phyloP scores from a whole-genome alignment of 2,113 vertebrate species.

The Crotalus viridis region DNA sequence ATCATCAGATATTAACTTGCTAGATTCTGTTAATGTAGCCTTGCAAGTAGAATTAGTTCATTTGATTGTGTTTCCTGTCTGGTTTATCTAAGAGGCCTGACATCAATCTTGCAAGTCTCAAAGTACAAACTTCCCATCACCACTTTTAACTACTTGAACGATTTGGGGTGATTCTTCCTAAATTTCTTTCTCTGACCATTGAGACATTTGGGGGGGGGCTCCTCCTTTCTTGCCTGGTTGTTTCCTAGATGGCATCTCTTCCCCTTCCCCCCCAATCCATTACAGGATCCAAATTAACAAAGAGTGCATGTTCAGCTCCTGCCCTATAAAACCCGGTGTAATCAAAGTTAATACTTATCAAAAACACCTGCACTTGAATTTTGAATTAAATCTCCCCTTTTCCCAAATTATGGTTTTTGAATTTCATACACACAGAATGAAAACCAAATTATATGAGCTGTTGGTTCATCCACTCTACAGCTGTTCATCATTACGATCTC shows the following conservation, averaged over 20 bases:
- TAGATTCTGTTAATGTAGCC: background rate
- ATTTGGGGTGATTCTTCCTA: background rate
- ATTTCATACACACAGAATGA: background rate
- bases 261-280: background rate
- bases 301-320: background rate
- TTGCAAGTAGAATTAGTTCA: background rate
- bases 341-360: background rate
- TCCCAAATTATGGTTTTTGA: background rate
- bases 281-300: conserved; percentile 11
- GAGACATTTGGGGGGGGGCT: background rate
- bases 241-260: background rate
- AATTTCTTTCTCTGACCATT: background rate
- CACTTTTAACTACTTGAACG: background rate
- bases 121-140: background rate
- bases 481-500: background rate
- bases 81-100: background rate
- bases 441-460: background rate
- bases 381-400: background rate
- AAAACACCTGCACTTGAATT: background rate
- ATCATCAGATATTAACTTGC: background rate
- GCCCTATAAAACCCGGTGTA: background rate
- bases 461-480: background rate
- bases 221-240: background rate
- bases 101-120: background rate
- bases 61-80: background rate